phyloP scores from a whole-genome alignment of 2,888 invertebrate genomes.

The Chloromyia formosa region DNA sequence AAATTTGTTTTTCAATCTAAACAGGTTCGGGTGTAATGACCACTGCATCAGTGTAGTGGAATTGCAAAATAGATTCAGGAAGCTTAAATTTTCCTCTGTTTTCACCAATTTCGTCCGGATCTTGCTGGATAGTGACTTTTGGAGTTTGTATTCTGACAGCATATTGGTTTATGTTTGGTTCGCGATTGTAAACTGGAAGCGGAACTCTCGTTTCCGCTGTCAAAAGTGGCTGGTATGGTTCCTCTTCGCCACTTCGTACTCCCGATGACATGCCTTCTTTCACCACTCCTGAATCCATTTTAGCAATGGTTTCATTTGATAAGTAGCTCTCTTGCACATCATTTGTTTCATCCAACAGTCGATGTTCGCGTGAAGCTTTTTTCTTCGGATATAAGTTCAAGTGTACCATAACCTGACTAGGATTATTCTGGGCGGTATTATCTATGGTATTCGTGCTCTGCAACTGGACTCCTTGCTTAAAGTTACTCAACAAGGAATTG shows the following conservation, averaged over 20 bases:
- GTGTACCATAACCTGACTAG: constrained; percentile 72
- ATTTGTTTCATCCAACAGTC: neutral
- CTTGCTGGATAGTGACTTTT: no score
- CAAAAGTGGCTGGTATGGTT: no score
- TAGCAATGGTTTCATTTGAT: neutral
- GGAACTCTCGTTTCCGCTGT: no score
- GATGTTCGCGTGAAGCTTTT: constrained; percentile 54
- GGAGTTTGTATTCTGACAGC: no score
- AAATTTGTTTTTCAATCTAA: neutral
- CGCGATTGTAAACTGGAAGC: no score
- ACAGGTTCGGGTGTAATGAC: neutral
- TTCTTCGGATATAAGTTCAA: constrained; percentile 71
- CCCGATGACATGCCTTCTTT: no score
- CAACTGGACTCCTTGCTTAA: neutral
- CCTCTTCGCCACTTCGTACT: no score
- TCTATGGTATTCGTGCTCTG: neutral
- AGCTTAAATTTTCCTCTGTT: neutral
- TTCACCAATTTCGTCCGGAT: neutral
- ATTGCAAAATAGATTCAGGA: constrained; percentile 6
- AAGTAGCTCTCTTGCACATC: neutral
- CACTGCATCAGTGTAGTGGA: constrained; percentile 3
- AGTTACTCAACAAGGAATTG: constrained; percentile 54
- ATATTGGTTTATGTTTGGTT: no score
- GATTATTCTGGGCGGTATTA: constrained; percentile 56
- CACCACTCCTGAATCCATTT: neutral